Base-by-base conservation (phyloP, 35 echinoderm and acorn worm species). In the Anneissia japonica region DNA sequence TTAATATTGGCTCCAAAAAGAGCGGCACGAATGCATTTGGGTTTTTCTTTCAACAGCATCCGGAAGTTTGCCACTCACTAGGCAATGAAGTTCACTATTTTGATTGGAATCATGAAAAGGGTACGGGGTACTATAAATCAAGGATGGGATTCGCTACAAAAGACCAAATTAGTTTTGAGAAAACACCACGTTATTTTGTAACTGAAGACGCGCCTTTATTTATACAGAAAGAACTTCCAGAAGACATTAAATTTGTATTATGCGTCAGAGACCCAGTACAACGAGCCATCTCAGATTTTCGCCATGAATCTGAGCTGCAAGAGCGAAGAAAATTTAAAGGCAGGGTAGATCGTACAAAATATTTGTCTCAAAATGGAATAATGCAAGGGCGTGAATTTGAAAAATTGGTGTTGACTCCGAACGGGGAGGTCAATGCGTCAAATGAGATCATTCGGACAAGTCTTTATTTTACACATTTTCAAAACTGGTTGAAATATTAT, bases 1-100 rank as follows among this genome's bases (percentile, higher is more conserved):
- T 99, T 41, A 94, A 94, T 36, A 99, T 99, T 75, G 96, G 96
- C 1, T 89, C 91, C 28, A 94, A 99, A 41, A 99, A 99, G 74
- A 91, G 86, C 33, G 96, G 96, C 79, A 99, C 96, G 2, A 99
- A 91, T 30, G 89, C 92, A 28, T 77, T 99, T 10, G 89, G 91
- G 0, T 91, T 94, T 32, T 99, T 99, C 72, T 38, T 94, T 6
- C 28, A 74, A 0, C 85, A 91, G 34, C 96, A 99, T 87, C 96
- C 96, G 13, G 86, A 94, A 26, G 87, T 99, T 81, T 77, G 86
- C 29, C 89, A 91, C 32, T 91, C 96, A 17, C 76, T 94, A 1
- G 92, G 92, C 21, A 94, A 91, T 74, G 96, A 99, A 74, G 90
- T 99, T 56, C 96, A 99, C 37, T 99, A 85, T 75, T 99, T 99